phyloP scores from a whole-genome alignment of 1,140 invertebrate genomes.

The Dendroctonus ponderosae region DNA sequence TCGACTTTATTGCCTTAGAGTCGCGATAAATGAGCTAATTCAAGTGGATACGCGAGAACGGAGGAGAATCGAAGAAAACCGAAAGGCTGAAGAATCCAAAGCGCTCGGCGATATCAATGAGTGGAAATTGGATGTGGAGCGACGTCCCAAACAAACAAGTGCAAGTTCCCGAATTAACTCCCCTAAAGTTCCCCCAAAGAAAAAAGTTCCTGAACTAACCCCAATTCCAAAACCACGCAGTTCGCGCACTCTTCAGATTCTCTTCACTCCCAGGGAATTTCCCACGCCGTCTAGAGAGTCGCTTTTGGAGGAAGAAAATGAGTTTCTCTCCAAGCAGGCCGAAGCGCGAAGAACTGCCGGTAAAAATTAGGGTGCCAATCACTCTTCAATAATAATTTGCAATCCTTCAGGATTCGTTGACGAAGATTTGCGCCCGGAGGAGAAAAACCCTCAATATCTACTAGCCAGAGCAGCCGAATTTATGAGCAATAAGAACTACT shows the following conservation, averaged over 20 bases:
- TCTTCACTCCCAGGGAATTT: constrained; percentile 75
- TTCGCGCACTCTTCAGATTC: constrained; percentile 61
- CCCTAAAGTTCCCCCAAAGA: constrained; percentile 3
- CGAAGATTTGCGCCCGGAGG: constrained; percentile 75
- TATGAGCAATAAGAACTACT: constrained; percentile 69
- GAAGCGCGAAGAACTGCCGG: constrained; percentile 69
- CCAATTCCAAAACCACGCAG: constrained; percentile 60
- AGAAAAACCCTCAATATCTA: constrained; percentile 79
- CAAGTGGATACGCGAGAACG: constrained; percentile 56
- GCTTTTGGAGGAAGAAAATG: constrained; percentile 67
- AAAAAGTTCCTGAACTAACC: constrained; percentile 47
- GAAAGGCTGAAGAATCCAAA: constrained; percentile 57
- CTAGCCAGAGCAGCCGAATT: constrained; percentile 81
- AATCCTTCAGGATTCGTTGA: constrained; percentile 56
- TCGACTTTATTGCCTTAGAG: constrained; percentile 31
- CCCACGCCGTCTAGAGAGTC: constrained; percentile 83
- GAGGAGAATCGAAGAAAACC: constrained; percentile 58
- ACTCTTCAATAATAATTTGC: constrained; percentile 7
- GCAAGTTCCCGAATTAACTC: background rate
- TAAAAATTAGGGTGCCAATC: constrained; percentile 1
- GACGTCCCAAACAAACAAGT: background rate
- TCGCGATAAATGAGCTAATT: constrained; percentile 63
- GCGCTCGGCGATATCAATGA: constrained; percentile 66
- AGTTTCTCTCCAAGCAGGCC: constrained; percentile 79
- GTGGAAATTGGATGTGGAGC: constrained; percentile 54